phyloP scores from a whole-genome alignment of 2,888 invertebrate species.

The Acanthopleura granulata region DNA sequence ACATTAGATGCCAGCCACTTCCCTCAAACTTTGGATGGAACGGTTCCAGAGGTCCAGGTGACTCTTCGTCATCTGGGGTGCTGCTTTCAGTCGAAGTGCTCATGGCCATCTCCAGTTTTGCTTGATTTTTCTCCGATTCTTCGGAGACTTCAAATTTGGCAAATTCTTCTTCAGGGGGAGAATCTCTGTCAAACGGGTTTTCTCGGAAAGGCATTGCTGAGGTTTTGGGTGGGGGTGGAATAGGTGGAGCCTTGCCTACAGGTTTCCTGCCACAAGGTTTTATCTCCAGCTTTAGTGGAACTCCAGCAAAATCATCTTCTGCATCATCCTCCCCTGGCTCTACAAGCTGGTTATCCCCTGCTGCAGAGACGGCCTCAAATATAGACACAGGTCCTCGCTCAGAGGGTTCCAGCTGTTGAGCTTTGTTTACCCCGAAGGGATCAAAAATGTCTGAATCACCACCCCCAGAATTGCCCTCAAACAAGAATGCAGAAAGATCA shows the following conservation, averaged over 20 bases:
- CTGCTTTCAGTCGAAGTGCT: slow-evolving; percentile 54
- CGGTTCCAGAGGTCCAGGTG: slow-evolving; percentile 77
- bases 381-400: slow-evolving; percentile 23
- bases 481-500: slow-evolving; percentile 10
- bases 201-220: slow-evolving; percentile 61
- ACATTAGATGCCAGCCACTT: slow-evolving; percentile 96
- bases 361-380: slow-evolving; percentile 34
- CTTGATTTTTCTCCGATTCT: slow-evolving; percentile 30
- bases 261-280: slow-evolving; percentile 35
- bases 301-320: slow-evolving; percentile 38
- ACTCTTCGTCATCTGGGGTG: slow-evolving; percentile 52
- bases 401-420: not conserved
- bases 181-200: slow-evolving; percentile 69
- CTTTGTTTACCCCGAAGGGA: slow-evolving; percentile 40
- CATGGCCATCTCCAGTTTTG: slow-evolving; percentile 30
- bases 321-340: slow-evolving; percentile 33
- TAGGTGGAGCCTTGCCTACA: slow-evolving; percentile 38
- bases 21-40: slow-evolving; percentile 86
- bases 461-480: not conserved
- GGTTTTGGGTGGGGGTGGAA: slow-evolving; percentile 58
- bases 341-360: slow-evolving; percentile 34
- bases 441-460: slow-evolving; percentile 39
- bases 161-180: slow-evolving; percentile 66
- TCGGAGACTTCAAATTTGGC: slow-evolving; percentile 60
- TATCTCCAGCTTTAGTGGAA: slow-evolving; percentile 50